Evolutionary conservation across 2,888 invertebrate genomes (phyloP).

Genomic region (Spodoptera exigua): DNA sequence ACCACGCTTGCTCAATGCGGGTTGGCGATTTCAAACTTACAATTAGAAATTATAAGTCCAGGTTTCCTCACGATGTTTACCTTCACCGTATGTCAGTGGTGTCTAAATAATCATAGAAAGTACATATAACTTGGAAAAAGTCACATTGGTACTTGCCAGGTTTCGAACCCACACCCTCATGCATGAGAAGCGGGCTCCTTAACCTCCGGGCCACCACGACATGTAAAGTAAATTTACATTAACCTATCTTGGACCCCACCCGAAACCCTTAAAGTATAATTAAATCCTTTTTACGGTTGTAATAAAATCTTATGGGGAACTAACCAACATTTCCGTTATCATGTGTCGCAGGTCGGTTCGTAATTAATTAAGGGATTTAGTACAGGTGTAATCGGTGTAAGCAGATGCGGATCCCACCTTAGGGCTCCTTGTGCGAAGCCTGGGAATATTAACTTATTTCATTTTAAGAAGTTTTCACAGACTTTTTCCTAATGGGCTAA

Average conservation of each 20-base stretch:
- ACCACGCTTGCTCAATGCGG: too few relatives aligned
- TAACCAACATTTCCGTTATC: conserved; percentile 66
- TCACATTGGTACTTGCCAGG: too few relatives aligned
- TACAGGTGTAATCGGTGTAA: conserved; percentile 56
- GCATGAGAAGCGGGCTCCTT: too few relatives aligned
- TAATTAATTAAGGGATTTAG: conserved; percentile 66
- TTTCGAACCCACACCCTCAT: too few relatives aligned
- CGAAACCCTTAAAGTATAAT: conserved; percentile 62
- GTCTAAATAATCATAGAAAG: too few relatives aligned
- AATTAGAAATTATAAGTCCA: too few relatives aligned
- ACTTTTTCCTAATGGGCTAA: too few relatives aligned
- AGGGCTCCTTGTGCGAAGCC: conserved; percentile 6
- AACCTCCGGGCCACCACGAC: too few relatives aligned
- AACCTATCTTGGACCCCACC: conserved; percentile 52
- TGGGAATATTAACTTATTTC: not conserved
- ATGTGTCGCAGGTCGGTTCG: conserved; percentile 62
- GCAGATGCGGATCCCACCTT: conserved; percentile 52
- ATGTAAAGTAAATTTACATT: conserved; percentile 60
- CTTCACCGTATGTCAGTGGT: too few relatives aligned
- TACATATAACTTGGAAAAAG: too few relatives aligned
- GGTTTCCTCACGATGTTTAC: too few relatives aligned
- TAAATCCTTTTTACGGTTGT: conserved; percentile 64
- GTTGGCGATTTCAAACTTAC: too few relatives aligned
- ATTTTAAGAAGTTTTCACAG: not conserved
- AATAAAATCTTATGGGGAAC: conserved; percentile 64